Evolutionary conservation across 1,140 invertebrate genomes (phyloP).

Genomic region (Vanessa atalanta): DNA sequence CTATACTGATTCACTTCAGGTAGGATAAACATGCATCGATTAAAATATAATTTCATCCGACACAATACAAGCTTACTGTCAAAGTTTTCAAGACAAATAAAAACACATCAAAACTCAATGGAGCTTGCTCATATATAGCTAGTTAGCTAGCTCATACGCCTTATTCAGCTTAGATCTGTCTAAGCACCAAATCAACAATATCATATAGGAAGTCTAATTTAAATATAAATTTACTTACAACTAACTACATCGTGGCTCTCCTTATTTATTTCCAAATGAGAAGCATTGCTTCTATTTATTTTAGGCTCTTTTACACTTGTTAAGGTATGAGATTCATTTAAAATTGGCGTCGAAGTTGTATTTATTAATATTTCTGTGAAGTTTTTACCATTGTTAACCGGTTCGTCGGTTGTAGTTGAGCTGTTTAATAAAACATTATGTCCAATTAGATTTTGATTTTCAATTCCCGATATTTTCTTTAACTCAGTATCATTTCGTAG

Average conservation of each 20-base stretch:
- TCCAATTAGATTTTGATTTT: not conserved
- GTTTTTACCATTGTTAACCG: not conserved
- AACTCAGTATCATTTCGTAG: not conserved
- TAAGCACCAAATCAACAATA: too few species aligned
- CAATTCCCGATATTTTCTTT: not conserved
- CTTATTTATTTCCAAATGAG: not conserved
- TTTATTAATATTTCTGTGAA: not conserved
- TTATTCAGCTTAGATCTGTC: too few species aligned
- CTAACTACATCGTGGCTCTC: not conserved
- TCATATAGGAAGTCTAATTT: not conserved
- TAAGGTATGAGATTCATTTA: not conserved
- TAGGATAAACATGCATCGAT: too few species aligned
- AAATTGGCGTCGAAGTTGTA: not conserved
- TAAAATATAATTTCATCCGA: too few species aligned
- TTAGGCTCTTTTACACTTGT: not conserved
- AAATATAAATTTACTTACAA: not conserved
- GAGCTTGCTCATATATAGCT: too few species aligned
- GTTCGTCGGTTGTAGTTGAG: not conserved
- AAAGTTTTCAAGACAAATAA: too few species aligned
- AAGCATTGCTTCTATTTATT: not conserved
- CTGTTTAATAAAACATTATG: conserved; percentile 8
- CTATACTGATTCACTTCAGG: too few species aligned
- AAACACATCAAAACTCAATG: too few species aligned
- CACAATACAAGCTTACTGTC: too few species aligned
- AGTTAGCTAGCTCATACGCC: too few species aligned